Base-by-base conservation (phyloP, 2,888 invertebrate genomes). In the Horisme vitalbata region DNA sequence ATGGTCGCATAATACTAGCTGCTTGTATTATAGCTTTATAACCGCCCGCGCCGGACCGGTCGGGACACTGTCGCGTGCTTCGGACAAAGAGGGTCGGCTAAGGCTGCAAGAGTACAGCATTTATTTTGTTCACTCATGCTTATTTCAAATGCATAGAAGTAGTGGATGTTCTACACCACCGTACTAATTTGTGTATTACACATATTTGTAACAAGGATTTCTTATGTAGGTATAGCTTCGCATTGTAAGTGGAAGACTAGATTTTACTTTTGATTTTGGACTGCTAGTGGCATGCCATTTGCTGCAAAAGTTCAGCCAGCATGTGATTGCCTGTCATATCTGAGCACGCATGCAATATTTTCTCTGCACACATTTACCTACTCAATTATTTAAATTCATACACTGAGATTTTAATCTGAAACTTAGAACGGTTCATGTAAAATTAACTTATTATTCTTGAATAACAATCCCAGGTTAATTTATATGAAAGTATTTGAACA, bases 41-140 rank as follows among this genome's bases (percentile, higher is more conserved):
- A 5, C 4, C 65, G 63, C 50, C 48, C 49, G 56, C 49, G 56
- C 55, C 59, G 60, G 65, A 71, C 73, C 69, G 71, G 74, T 71
- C 66, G 54, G 27, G 37, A 41, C 44, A 38, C 20, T 38, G 48
- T 48, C 48, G 34, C 34, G 36, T 48, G 48, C 43, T 36, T 43
- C 14, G 30, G 15, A 53, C 52, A 47, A 51, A 38, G 34, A 38
- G 38, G 38, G 27, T 27, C 23, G 43, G 26, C 45, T 35, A 47
- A 48, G 44, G 48, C 61, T 53, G 55, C 54, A 41, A 36, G 46
- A 10, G 35, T 26, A 38, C 12, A 26, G 18, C 8, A 18, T n/a
- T n/a, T n/a, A n/a, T n/a, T n/a, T n/a, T n/a, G n/a, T n/a, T n/a
- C n/a, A n/a, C 18, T 20, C 21, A 13, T 7, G 5, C n/a, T 6